A percentile compares a stretch with the other conserved stretches of the same genome.
Evolutionary conservation across 2,888 invertebrate genomes (phyloP).

Genomic region (Hoplodrina blanda): DNA sequence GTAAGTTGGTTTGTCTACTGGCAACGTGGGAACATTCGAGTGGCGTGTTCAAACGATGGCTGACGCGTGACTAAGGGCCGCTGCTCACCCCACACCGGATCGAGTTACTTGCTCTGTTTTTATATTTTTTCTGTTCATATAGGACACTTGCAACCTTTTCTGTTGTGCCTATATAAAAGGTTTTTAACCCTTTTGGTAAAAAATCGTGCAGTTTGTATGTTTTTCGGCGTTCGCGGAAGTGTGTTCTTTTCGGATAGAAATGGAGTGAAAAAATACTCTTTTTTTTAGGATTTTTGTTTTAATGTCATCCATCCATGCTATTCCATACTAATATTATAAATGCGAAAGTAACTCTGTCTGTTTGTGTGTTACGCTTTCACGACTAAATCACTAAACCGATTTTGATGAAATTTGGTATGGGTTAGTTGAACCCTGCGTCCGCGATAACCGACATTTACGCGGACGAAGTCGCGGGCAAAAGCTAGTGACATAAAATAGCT

Average conservation of each 20-base stretch:
- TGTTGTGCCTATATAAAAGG: slow-evolving; percentile 10
- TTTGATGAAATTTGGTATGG: too few species aligned
- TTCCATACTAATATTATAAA: too few species aligned
- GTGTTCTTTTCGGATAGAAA: slow-evolving; percentile 1
- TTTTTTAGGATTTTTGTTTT: neutral
- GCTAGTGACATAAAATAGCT: neutral
- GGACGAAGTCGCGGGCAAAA: too few species aligned
- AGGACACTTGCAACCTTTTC: slow-evolving; percentile 27
- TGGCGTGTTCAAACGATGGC: slow-evolving; percentile 48
- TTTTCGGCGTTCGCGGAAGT: neutral
- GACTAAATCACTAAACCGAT: too few species aligned
- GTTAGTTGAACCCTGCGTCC: too few species aligned
- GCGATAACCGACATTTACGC: too few species aligned
- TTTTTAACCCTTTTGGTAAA: neutral
- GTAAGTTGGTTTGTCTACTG: slow-evolving; percentile 17
- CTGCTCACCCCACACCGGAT: slow-evolving; percentile 56
- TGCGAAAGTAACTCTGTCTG: too few species aligned
- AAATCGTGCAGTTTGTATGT: slow-evolving; percentile 35
- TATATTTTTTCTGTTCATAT: slow-evolving; percentile 40
- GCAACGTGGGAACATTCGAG: slow-evolving; percentile 53
- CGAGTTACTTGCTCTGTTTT: slow-evolving; percentile 53
- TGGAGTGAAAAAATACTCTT: neutral
- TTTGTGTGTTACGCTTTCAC: too few species aligned
- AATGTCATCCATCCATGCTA: neutral
- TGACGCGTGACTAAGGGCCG: slow-evolving; percentile 61